Conservation (phyloP, 1,140 invertebrate species). For the Lepidurus couesii region DNA sequence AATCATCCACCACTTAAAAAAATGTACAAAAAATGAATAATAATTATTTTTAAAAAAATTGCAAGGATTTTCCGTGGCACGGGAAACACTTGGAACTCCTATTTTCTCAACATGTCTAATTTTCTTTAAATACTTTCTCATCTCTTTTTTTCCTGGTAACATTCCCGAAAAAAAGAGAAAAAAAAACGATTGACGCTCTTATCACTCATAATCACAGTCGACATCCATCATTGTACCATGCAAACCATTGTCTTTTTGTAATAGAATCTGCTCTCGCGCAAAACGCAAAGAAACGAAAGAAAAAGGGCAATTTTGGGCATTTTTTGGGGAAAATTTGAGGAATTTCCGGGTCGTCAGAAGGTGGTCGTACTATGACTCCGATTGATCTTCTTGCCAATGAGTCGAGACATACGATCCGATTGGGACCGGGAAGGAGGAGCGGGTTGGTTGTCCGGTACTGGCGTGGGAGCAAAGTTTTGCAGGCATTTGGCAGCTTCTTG, state of each 20-base stretch:
- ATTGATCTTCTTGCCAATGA: constrained; percentile 56
- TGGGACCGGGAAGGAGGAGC: constrained; percentile 28
- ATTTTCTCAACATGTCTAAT: neutral
- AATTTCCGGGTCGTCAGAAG: constrained; percentile 44
- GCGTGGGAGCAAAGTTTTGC: constrained; percentile 47
- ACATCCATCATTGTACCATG: constrained; percentile 2
- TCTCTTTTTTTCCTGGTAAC: neutral
- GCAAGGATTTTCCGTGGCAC: no score
- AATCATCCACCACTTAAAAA: no score
- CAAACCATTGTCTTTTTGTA: neutral
- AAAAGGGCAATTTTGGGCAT: no score
- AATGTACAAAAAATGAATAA: no score
- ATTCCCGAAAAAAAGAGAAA: neutral
- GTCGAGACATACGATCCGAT: constrained; percentile 44
- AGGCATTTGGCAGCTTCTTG: constrained; percentile 59
- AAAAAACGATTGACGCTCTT: constrained; percentile 21
- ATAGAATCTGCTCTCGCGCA: neutral
- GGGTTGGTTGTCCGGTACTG: constrained; percentile 38
- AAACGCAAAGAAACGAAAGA: no score
- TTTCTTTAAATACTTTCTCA: neutral
- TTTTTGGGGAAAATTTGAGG: neutral
- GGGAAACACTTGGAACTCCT: no score
- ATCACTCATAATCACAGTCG: constrained; percentile 19
- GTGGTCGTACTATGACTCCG: constrained; percentile 54
- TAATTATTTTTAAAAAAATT: no score